Evolutionary conservation across 2,113 vertebrate genomes (phyloP).

Genomic region (Semnopithecus entellus): DNA sequence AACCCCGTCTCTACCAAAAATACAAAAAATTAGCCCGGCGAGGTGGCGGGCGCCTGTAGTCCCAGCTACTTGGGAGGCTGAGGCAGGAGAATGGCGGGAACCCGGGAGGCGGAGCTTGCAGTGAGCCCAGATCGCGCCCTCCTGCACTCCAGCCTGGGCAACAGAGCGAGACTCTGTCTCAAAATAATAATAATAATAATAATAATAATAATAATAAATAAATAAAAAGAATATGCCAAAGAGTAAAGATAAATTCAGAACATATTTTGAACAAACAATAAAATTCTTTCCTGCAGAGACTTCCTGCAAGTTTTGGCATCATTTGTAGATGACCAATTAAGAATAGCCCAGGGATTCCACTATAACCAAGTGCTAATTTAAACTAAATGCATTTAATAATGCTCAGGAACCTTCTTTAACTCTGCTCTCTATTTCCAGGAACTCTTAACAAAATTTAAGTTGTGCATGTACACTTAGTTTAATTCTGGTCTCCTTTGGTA

Average conservation of each 20-base stretch:
- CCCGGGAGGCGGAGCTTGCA: too few relatives aligned
- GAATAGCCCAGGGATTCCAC: background rate
- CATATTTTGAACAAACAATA: background rate
- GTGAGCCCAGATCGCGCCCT: fast-evolving
- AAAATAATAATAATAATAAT: too few relatives aligned
- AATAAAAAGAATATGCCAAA: background rate
- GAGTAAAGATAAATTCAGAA: background rate
- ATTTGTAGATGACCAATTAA: background rate
- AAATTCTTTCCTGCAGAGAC: background rate
- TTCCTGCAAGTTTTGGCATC: background rate
- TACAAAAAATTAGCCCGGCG: too few relatives aligned
- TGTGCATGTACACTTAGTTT: background rate
- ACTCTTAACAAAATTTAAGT: background rate
- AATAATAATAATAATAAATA: too few relatives aligned
- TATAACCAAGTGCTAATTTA: background rate
- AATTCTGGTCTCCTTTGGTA: background rate
- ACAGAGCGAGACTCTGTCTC: too few relatives aligned
- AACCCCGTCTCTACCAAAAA: too few relatives aligned
- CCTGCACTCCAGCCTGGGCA: too few relatives aligned
- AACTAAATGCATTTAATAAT: conserved; percentile 26
- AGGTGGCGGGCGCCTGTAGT: too few relatives aligned
- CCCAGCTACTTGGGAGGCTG: too few relatives aligned
- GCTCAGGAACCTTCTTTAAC: background rate
- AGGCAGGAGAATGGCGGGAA: too few relatives aligned
- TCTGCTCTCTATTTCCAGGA: background rate